phyloP scores from a whole-genome alignment of 2,113 vertebrate species.

The Oxyura jamaicensis region DNA sequence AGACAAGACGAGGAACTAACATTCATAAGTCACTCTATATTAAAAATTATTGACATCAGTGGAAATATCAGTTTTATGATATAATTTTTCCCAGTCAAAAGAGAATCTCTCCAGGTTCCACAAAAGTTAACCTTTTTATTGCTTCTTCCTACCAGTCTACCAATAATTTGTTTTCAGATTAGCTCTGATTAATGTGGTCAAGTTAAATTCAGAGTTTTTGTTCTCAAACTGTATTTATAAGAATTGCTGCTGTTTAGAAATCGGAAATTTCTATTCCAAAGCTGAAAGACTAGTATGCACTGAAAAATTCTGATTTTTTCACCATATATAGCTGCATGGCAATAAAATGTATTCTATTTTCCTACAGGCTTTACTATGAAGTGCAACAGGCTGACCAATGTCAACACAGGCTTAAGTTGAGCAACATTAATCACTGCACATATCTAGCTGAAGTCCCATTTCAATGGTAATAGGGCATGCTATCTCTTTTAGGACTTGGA shows the following conservation, averaged over 20 bases:
- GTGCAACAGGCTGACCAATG: background rate
- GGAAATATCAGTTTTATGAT: background rate
- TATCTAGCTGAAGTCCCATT: background rate
- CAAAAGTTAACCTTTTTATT: background rate
- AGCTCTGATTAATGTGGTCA: background rate
- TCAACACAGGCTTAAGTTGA: background rate
- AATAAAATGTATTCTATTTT: background rate
- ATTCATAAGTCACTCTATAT: background rate
- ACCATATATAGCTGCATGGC: background rate
- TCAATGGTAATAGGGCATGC: background rate
- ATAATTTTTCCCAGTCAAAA: background rate
- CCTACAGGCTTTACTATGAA: background rate
- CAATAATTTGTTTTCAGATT: background rate
- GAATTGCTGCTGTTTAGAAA: background rate
- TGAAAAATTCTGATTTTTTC: background rate
- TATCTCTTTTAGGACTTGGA: background rate
- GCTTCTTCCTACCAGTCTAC: background rate
- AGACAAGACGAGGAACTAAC: background rate
- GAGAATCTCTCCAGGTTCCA: background rate
- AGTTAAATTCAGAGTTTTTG: background rate
- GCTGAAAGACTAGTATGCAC: background rate
- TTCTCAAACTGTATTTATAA: background rate
- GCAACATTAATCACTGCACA: background rate
- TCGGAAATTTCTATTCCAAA: background rate
- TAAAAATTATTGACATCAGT: background rate